Percentiles rank a stretch among this genome's conserved stretches.
These are phyloP conservation scores for Cinara cedri DNA, from an alignment of 2,888 invertebrate genomes.

Conservation along the genomic window DNA sequence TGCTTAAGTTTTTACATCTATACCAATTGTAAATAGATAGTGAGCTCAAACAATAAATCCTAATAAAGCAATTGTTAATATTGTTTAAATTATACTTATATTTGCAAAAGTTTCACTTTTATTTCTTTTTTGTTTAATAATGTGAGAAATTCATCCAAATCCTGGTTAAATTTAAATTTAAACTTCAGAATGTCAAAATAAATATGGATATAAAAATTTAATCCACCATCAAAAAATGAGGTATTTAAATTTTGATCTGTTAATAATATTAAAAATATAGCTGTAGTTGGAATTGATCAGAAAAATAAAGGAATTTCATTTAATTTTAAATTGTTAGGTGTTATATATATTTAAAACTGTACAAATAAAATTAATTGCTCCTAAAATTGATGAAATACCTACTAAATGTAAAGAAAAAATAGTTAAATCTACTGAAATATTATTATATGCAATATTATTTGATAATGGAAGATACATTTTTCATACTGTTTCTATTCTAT, in stretches of 20 bases:
- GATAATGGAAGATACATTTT: background rate
- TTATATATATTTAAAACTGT: background rate
- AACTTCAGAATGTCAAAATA: conserved; percentile 90
- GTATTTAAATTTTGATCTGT: conserved; percentile 15
- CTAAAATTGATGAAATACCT: conserved; percentile 7
- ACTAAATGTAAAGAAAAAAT: conserved; percentile 16
- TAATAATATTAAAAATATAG: background rate
- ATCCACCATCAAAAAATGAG: conserved; percentile 69
- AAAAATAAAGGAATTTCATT: background rate
- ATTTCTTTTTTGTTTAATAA: background rate
- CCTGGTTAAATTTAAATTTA: conserved; percentile 69
- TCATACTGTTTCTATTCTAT: background rate
- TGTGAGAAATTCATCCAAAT: background rate
- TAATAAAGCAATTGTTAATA: background rate
- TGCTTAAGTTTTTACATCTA: too few species aligned
- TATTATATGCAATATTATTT: conserved; percentile 20
- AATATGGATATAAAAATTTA: conserved; percentile 79
- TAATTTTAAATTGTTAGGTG: background rate
- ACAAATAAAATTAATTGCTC: conserved; percentile 17
- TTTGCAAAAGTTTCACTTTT: background rate
- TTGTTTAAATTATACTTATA: background rate
- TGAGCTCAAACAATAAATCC: too few species aligned
- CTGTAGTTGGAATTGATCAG: conserved; percentile 12
- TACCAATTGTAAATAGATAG: too few species aligned
- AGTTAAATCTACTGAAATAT: conserved; percentile 21